Conservation (phyloP, 2,888 invertebrate species). For the Drosophila seclusa region DNA sequence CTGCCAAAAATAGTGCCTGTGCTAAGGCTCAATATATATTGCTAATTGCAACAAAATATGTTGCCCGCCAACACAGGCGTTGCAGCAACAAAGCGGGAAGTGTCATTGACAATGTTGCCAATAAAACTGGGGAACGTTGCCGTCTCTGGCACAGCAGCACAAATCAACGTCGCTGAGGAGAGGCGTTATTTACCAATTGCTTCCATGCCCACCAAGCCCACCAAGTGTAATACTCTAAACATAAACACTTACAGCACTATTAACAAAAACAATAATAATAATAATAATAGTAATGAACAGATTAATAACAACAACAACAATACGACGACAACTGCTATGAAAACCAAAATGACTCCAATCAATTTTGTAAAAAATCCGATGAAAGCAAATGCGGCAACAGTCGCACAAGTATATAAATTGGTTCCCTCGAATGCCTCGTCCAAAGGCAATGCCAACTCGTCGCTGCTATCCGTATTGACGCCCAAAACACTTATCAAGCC, state of each 20-base stretch:
- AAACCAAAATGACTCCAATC: conserved; percentile 45
- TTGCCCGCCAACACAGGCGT: conserved; percentile 50
- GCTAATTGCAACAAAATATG: conserved; percentile 25
- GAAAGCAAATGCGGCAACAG: conserved; percentile 23
- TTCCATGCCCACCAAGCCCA: conserved; percentile 44
- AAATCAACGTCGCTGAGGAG: conserved; percentile 26
- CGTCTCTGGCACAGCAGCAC: conserved; percentile 8
- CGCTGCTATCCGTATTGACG: conserved; percentile 38
- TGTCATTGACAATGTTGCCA: conserved; percentile 21
- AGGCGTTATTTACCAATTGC: conserved; percentile 54
- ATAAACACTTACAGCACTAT: conserved; percentile 20
- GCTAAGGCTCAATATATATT: background rate
- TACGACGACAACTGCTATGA: conserved; percentile 17
- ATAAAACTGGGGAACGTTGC: conserved; percentile 30
- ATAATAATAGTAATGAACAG: conserved; percentile 17
- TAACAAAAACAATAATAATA: conserved; percentile 6
- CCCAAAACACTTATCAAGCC: conserved; percentile 36
- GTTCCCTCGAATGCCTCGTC: conserved; percentile 25
- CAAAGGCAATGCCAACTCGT: conserved; percentile 36
- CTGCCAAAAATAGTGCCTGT: conserved; percentile 11
- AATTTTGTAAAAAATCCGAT: conserved; percentile 44
- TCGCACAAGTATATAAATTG: conserved; percentile 41
- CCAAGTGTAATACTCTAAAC: conserved; percentile 29
- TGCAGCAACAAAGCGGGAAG: conserved; percentile 32
- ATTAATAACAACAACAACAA: conserved; percentile 26